Conservation (phyloP, 92 coral and sea anemone genomes). For the Muricea muricata region DNA sequence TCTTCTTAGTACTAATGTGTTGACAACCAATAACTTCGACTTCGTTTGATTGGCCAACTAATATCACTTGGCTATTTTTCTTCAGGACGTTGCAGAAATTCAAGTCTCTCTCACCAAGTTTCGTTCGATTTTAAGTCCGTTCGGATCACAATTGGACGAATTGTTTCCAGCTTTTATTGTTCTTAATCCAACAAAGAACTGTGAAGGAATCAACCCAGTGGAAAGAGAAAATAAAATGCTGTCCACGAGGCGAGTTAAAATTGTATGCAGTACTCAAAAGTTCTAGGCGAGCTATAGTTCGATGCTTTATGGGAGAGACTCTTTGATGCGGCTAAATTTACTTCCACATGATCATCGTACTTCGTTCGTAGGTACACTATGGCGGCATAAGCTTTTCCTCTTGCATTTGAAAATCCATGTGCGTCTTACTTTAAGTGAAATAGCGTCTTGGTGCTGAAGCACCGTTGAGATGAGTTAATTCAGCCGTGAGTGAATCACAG, state of each 20-base stretch:
- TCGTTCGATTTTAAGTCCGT: background rate
- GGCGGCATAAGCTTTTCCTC: background rate
- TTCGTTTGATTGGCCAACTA: background rate
- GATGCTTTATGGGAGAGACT: too few relatives aligned
- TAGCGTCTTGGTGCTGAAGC: background rate
- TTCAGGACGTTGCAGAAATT: background rate
- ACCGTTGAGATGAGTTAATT: background rate
- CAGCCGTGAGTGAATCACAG: background rate
- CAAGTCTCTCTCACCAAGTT: background rate
- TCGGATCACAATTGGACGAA: background rate
- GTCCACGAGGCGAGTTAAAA: too few relatives aligned
- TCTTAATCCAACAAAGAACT: background rate
- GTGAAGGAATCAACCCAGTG: background rate
- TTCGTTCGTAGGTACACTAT: background rate
- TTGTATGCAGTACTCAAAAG: too few relatives aligned
- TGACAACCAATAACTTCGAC: background rate
- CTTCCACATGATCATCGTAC: background rate
- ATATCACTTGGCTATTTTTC: slow-evolving; percentile 3
- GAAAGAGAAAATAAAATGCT: background rate
- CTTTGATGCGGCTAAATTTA: too few relatives aligned
- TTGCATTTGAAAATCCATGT: background rate
- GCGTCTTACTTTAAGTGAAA: background rate
- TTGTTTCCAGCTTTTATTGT: background rate
- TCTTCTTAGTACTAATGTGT: background rate
- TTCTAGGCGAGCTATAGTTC: too few relatives aligned